These are phyloP conservation scores for Trididemnum clinides DNA, from an alignment of 23 tunicate genomes.

Conservation along the genomic window DNA sequence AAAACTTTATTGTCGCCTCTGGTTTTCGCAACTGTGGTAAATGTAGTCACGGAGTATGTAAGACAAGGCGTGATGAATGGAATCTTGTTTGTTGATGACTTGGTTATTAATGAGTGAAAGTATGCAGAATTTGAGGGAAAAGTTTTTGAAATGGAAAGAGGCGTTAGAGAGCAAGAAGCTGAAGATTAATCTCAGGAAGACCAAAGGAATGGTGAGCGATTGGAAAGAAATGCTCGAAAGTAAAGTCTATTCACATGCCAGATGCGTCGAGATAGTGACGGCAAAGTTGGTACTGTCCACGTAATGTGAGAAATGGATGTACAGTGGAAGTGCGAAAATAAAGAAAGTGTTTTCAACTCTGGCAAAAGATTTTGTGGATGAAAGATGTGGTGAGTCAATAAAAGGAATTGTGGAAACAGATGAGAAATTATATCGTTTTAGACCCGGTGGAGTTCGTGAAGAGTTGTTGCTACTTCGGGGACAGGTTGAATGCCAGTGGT, in stretches of 20 bases:
- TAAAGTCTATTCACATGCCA: neutral
- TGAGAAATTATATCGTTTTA: conserved; percentile 1
- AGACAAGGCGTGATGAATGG: neutral
- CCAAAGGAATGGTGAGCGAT: conserved; percentile 17
- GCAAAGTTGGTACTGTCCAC: neutral
- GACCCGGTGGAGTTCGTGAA: conserved; percentile 2
- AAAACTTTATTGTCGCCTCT: neutral
- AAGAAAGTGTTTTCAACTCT: neutral
- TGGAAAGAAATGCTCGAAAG: neutral
- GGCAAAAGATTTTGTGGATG: neutral
- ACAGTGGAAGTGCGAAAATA: neutral
- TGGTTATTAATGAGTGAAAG: conserved; percentile 1
- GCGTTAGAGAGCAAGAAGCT: conserved; percentile 27
- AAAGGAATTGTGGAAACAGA: neutral
- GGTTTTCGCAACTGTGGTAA: conserved; percentile 13
- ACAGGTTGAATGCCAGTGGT: conserved; percentile 12
- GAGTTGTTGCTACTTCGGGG: neutral
- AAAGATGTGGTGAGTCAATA: neutral
- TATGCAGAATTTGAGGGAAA: neutral
- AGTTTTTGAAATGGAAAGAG: neutral
- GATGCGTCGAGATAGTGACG: neutral
- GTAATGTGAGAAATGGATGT: neutral
- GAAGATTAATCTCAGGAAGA: conserved; percentile 21
- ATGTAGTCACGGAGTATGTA: neutral
- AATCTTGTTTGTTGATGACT: conserved; percentile 11